Conservation (phyloP, 2,888 invertebrate genomes). For the Leuctra nigra region DNA sequence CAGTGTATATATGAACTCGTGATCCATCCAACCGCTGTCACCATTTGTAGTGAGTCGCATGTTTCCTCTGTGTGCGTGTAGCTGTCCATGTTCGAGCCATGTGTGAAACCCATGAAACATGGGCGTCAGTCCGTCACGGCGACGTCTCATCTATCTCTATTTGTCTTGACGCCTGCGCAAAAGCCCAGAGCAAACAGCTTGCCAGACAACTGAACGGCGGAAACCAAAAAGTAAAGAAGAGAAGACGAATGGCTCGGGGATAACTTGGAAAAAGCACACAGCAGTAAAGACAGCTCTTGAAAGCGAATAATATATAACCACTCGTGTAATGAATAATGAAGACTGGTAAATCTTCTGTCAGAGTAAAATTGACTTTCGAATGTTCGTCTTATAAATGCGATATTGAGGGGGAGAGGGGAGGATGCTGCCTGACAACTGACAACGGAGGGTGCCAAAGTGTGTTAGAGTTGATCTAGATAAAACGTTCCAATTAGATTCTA, state of each 20-base stretch:
- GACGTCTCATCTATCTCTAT: slow-evolving; percentile 23
- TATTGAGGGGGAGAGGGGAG: slow-evolving; percentile 12
- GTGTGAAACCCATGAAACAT: slow-evolving; percentile 20
- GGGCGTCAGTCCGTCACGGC: slow-evolving; percentile 18
- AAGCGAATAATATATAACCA: slow-evolving; percentile 14
- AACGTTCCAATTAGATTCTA: slow-evolving; percentile 5
- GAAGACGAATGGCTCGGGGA: slow-evolving; percentile 11
- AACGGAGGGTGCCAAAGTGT: not conserved
- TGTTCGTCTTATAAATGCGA: slow-evolving; percentile 9
- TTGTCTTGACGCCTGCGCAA: slow-evolving; percentile 19
- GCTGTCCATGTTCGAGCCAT: slow-evolving; percentile 8
- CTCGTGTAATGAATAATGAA: slow-evolving; percentile 11
- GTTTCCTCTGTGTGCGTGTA: too few relatives aligned
- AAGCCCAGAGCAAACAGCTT: slow-evolving; percentile 3
- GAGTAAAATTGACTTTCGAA: slow-evolving; percentile 17
- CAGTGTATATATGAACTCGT: too few relatives aligned
- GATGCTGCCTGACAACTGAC: not conserved
- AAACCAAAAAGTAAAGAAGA: slow-evolving; percentile 8
- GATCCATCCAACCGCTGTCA: too few relatives aligned
- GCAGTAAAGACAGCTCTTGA: slow-evolving; percentile 12
- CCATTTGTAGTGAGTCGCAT: too few relatives aligned
- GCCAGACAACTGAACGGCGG: slow-evolving; percentile 4
- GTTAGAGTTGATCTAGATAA: slow-evolving; percentile 5
- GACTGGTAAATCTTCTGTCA: slow-evolving; percentile 17
- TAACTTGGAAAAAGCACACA: slow-evolving; percentile 9